Conservation (phyloP, 2,113 vertebrate species). For the Lophura nycthemera region DNA sequence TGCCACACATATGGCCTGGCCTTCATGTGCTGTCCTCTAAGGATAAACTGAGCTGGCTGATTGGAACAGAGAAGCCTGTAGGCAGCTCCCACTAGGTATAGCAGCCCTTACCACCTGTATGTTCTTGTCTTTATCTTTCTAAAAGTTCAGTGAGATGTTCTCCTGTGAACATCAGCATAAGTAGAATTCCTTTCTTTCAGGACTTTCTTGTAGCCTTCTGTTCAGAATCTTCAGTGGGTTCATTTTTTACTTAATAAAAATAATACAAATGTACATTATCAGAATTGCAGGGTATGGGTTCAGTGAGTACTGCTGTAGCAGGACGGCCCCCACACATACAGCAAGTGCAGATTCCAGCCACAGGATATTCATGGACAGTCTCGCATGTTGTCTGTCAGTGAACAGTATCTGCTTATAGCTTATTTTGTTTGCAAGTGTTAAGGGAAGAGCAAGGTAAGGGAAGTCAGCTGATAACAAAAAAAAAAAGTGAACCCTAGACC, state of each 20-base stretch:
- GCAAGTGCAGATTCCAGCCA: background rate
- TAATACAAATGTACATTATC: background rate
- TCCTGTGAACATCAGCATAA: background rate
- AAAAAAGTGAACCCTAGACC: background rate
- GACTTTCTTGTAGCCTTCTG: background rate
- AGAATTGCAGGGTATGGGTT: background rate
- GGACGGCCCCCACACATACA: background rate
- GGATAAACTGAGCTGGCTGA: background rate
- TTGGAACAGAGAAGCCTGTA: accelerated
- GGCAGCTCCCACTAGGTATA: background rate
- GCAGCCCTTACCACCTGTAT: too few species aligned
- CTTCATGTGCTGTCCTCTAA: background rate
- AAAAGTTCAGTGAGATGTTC: background rate
- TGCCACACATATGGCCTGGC: background rate
- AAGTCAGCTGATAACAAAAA: accelerated
- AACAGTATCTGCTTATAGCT: background rate
- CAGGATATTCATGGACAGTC: background rate
- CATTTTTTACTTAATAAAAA: background rate
- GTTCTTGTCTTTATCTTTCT: background rate
- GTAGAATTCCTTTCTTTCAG: background rate
- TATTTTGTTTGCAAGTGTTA: background rate
- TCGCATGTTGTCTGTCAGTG: background rate
- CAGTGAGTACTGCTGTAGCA: background rate
- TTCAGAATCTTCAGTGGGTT: background rate
- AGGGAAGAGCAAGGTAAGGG: background rate